Conservation (phyloP, 2,888 invertebrate genomes). For the Lepidonotus clava region DNA sequence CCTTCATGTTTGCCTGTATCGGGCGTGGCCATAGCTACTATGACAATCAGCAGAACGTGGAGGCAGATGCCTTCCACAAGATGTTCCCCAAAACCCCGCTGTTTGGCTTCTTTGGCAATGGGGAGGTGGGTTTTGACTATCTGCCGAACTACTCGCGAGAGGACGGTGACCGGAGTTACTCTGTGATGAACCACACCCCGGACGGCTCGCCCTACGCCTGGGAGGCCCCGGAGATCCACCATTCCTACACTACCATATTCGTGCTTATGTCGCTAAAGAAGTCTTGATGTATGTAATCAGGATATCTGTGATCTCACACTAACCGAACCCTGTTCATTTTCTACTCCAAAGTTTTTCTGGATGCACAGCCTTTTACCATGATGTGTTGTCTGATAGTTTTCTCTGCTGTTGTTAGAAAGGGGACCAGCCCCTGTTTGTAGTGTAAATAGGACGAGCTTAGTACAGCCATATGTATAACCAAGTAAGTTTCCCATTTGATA, state of each 20-base stretch:
- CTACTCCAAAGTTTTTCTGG: no score
- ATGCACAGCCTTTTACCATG: no score
- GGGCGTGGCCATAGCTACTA: slow-evolving; percentile 78
- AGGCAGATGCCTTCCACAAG: slow-evolving; percentile 79
- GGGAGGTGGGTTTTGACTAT: slow-evolving; percentile 79
- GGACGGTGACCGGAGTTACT: not conserved
- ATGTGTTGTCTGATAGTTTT: no score
- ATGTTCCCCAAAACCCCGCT: slow-evolving; percentile 81
- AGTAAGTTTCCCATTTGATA: no score
- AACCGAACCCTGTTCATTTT: no score
- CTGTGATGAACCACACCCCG: not conserved
- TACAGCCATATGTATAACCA: no score
- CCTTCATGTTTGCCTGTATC: slow-evolving; percentile 81
- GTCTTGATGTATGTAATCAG: no score
- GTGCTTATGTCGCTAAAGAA: slow-evolving; percentile 59
- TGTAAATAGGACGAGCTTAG: no score
- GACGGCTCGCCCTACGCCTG: not conserved
- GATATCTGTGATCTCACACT: no score
- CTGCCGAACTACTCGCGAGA: slow-evolving; percentile 60
- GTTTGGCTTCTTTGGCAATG: slow-evolving; percentile 82
- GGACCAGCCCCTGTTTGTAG: no score
- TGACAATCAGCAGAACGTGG: slow-evolving; percentile 75
- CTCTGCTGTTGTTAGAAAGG: no score
- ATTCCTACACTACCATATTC: slow-evolving; percentile 64
- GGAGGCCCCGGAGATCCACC: slow-evolving; percentile 55